phyloP scores from a whole-genome alignment of 1,140 invertebrate genomes.

The Chionoecetes opilio region DNA sequence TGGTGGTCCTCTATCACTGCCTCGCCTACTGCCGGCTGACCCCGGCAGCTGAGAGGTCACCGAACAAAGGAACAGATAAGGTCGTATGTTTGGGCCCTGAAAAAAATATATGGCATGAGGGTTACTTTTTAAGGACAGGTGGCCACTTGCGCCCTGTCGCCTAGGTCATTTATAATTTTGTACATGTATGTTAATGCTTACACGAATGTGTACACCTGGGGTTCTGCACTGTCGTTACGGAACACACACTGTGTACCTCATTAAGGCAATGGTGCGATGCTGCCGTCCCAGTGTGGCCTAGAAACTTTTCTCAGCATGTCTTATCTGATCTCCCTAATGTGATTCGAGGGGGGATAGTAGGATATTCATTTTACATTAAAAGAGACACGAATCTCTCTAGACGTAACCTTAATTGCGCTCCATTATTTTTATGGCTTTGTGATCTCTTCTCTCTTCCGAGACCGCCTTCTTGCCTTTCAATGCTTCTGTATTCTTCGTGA shows the following conservation, averaged over 20 bases:
- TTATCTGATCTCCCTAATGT: background rate
- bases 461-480: background rate
- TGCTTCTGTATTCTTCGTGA: background rate
- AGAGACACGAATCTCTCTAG: background rate
- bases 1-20: background rate
- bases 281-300: background rate
- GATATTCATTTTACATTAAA: background rate
- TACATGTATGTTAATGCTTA: conserved; percentile 21
- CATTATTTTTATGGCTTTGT: no score
- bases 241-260: no score
- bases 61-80: conserved; percentile 28
- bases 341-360: no score
- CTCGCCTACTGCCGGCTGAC: background rate
- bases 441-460: background rate
- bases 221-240: no score
- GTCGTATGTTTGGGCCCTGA: background rate
- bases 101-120: conserved; percentile 12
- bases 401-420: background rate
- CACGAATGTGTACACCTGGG: background rate
- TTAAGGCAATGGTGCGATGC: no score
- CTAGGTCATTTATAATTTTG: background rate
- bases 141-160: background rate
- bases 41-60: background rate
- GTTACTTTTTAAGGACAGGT: conserved; percentile 16
- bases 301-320: background rate